Base-by-base conservation (phyloP, 2,113 vertebrate genomes). In the Heliornis fulica region DNA sequence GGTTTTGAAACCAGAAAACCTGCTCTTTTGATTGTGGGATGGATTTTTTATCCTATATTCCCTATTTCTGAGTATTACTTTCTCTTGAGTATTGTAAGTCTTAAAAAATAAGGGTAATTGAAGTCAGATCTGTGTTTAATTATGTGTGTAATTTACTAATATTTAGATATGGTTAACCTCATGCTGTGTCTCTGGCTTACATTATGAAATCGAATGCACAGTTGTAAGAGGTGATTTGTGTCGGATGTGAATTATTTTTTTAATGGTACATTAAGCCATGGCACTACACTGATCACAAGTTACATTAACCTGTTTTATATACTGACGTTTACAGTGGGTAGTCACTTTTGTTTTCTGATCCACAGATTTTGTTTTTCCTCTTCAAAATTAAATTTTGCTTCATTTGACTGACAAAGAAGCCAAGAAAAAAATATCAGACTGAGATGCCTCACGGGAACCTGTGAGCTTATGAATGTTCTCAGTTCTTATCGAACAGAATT, bases 131-230 rank as follows among this genome's bases (percentile, higher is more conserved):
- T 64, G 34, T 94, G 75, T 90, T 96, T 97, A 96, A 95, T 96
- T 96, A 88, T 81, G 90, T 93, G 85, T 96, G 79, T 95, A 97
- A 97, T 97, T 96, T 96, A 90, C 90, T 92, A 90, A 90, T 96
- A 96, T 93, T 95, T 95, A 94, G 94, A 92, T 96, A 95, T 90
- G 56, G 88, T 96, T 94, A 96, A 88, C 75, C 46, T 95, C 94
- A 93, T 94, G 87, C 95, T 93, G 95, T 81, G 87, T 92, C 48
- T 96, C 83, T 90, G 89, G 72, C 68, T 94, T 89, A 25, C 64
- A 96, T 95, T 93, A 95, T 83, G 83, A 94, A 97, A 94, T 92
- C 0, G 1, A 96, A 95, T 66, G 53, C 80, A 76, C 74, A 85
- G 41, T 64, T 76, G 60, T 93, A 93, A 88, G 92, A 97, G 84